These are phyloP conservation scores for Drosophila bunnanda DNA, from an alignment of 2,888 invertebrate genomes.

Conservation along the genomic window DNA sequence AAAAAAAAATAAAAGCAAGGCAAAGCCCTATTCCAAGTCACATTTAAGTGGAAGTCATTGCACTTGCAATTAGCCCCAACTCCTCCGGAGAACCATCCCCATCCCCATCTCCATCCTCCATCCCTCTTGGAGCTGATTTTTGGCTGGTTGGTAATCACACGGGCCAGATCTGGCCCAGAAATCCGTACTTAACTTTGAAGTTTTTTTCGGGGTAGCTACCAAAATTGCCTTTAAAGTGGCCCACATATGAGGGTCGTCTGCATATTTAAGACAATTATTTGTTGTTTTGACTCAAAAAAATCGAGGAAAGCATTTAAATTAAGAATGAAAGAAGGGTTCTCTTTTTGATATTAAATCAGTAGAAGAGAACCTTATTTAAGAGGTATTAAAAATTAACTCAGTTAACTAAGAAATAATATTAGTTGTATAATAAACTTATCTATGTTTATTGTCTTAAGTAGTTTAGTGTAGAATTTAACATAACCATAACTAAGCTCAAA, in stretches of 20 bases:
- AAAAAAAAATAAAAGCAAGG: neutral
- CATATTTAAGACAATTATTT: conserved; percentile 4
- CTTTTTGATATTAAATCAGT: neutral
- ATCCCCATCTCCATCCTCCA: neutral
- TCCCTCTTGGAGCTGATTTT: neutral
- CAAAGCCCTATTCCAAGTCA: conserved; percentile 3
- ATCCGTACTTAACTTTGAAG: conserved; percentile 16
- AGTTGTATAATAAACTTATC: no score
- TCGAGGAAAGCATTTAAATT: neutral
- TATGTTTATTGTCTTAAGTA: no score
- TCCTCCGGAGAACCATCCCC: neutral
- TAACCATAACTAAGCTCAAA: no score
- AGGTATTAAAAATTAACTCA: no score
- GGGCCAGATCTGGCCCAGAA: conserved; percentile 8
- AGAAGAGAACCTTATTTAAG: neutral
- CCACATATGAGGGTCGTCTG: conserved; percentile 18
- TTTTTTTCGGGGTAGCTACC: conserved; percentile 4
- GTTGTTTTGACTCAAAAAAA: no score
- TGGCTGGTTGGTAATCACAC: neutral
- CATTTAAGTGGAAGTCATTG: conserved; percentile 73
- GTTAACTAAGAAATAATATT: no score
- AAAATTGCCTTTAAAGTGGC: conserved; percentile 23
- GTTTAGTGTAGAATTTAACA: no score
- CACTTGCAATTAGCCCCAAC: conserved; percentile 57
- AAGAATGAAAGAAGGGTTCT: neutral